Evolutionary conservation across 2,113 vertebrate species (phyloP).

Genomic region (Rhinichthys klamathensis): DNA sequence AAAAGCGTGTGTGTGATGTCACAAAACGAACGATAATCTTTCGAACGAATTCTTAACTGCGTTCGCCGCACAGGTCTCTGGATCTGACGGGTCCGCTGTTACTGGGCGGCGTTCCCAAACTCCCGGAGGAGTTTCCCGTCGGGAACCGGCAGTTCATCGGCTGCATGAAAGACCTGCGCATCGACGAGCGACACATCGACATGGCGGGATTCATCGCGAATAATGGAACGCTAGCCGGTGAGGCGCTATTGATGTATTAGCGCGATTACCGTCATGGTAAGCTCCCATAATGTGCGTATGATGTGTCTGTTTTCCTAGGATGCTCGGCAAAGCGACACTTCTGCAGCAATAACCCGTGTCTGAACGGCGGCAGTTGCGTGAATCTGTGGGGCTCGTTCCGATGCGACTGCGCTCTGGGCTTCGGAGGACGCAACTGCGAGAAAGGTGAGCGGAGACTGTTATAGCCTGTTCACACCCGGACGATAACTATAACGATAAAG

Average conservation of each 20-base stretch:
- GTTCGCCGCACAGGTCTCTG: conserved; percentile 79
- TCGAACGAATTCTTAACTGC: no score
- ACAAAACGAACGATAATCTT: background rate
- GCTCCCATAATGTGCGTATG: background rate
- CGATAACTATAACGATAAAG: no score
- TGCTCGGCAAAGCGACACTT: conserved; percentile 88
- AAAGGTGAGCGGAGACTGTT: conserved; percentile 73
- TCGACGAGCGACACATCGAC: conserved; percentile 87
- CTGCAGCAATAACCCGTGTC: conserved; percentile 84
- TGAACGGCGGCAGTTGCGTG: conserved; percentile 88
- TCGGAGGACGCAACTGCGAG: conserved; percentile 87
- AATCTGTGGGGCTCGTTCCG: conserved; percentile 89
- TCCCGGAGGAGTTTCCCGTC: conserved; percentile 90
- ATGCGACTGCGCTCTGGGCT: conserved; percentile 87
- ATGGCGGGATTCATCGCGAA: conserved; percentile 94
- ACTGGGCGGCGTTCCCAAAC: conserved; percentile 88
- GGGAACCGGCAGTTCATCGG: conserved; percentile 88
- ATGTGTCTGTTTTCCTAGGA: conserved; percentile 69
- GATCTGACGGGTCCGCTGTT: conserved; percentile 92
- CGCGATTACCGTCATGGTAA: no score
- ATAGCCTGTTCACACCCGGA: background rate
- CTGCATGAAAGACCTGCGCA: conserved; percentile 88
- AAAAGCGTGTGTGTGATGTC: conserved; percentile 53
- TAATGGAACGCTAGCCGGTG: conserved; percentile 91
- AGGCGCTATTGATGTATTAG: background rate